Evolutionary conservation across 2,797 vertebrate species (phyloP).

Genomic region (Pseudochirops corinnae): DNA sequence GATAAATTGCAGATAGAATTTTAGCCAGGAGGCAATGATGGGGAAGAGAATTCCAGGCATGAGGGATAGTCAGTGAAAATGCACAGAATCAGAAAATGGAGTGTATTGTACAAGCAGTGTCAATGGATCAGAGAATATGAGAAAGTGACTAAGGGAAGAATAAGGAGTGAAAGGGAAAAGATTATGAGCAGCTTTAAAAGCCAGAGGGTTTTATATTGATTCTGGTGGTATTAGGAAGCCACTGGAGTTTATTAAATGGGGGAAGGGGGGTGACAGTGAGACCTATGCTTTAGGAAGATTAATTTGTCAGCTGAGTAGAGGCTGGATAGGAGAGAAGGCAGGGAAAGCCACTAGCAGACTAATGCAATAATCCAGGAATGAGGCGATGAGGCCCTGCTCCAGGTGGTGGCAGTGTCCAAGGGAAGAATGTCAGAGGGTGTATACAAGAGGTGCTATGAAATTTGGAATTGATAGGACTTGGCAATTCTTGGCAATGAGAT

Average conservation of each 20-base stretch:
- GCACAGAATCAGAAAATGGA: not conserved
- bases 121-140: not conserved
- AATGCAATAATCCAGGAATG: not conserved
- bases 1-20: no score
- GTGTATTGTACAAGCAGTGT: not conserved
- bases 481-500: no score
- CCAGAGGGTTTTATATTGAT: not conserved
- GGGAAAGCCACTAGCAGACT: not conserved
- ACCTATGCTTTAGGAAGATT: not conserved
- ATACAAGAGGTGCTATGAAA: no score
- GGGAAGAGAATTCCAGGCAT: no score
- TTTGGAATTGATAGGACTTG: no score
- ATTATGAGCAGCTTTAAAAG: not conserved
- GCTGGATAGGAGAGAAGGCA: not conserved
- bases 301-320: not conserved
- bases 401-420: not conserved
- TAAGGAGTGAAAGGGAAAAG: not conserved
- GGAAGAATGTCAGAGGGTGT: not conserved
- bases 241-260: not conserved
- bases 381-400: not conserved
- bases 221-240: not conserved
- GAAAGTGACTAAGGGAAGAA: not conserved
- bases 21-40: no score
- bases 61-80: not conserved
- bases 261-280: not conserved